phyloP scores from a whole-genome alignment of 1,140 invertebrate genomes.

The Archivesica marissinica region DNA sequence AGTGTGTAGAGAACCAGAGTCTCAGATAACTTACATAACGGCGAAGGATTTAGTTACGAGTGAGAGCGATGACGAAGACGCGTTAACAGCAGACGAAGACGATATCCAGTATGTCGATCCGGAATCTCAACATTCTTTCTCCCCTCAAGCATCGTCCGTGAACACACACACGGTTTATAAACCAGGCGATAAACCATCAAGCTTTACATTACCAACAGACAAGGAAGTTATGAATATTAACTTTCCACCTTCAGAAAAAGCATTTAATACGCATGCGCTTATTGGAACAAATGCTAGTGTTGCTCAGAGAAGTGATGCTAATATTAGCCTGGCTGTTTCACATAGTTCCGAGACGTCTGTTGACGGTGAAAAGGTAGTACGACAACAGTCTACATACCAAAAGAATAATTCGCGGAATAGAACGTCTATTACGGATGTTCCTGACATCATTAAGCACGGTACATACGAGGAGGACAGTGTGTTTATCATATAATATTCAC shows the following conservation, averaged over 20 bases:
- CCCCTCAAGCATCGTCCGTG: not conserved
- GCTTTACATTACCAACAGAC: constrained; percentile 1
- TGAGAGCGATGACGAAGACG: constrained; percentile 35
- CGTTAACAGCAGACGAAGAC: not conserved
- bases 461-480: constrained; percentile 29
- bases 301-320: not conserved
- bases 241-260: not conserved
- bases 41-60: constrained; percentile 30
- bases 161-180: not conserved
- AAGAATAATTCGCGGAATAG: not conserved
- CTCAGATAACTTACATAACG: constrained; percentile 24
- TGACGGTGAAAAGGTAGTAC: too few species aligned
- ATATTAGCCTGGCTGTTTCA: too few species aligned
- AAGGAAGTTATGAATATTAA: constrained; percentile 35
- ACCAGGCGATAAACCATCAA: not conserved
- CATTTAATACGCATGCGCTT: not conserved
- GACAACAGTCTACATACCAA: not conserved
- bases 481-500: constrained; percentile 45
- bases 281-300: not conserved
- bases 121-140: not conserved
- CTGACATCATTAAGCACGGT: constrained; percentile 38
- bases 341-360: too few species aligned
- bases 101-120: not conserved
- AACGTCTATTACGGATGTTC: constrained; percentile 39
- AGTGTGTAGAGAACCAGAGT: not conserved